These are phyloP conservation scores for Achatina immaculata DNA, from an alignment of 1,140 invertebrate species.

Conservation along the genomic window DNA sequence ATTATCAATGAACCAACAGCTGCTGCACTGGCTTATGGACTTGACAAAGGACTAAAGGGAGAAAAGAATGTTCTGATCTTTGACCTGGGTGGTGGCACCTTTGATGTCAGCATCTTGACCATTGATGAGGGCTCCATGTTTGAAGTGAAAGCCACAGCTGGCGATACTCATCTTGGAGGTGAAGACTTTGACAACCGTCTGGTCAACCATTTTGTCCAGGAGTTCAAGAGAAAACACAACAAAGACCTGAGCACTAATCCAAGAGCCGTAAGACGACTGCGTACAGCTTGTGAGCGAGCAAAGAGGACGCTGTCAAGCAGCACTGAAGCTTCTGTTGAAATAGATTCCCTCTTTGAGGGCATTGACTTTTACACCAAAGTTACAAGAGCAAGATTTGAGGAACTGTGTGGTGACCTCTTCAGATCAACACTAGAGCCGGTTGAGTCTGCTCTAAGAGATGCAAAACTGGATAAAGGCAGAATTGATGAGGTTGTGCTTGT, in stretches of 20 bases:
- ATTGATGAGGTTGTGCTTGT: constrained; percentile 97
- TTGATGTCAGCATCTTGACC: constrained; percentile 62
- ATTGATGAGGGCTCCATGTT: constrained; percentile 77
- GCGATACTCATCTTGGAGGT: constrained; percentile 58
- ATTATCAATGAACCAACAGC: constrained; percentile 74
- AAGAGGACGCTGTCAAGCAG: constrained; percentile 95
- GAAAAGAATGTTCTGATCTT: constrained; percentile 52
- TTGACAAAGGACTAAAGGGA: constrained; percentile 73
- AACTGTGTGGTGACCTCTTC: constrained; percentile 90
- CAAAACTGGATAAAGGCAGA: constrained; percentile 92
- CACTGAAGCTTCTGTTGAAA: constrained; percentile 81
- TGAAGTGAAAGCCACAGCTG: constrained; percentile 84
- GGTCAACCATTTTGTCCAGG: constrained; percentile 94
- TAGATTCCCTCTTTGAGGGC: constrained; percentile 75
- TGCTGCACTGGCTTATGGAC: constrained; percentile 72
- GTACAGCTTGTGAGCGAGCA: constrained; percentile 94
- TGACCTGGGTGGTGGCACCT: constrained; percentile 17
- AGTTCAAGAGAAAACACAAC: constrained; percentile 97
- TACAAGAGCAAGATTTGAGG: constrained; percentile 82
- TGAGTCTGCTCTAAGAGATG: constrained; percentile 92
- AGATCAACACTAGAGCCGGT: constrained; percentile 91
- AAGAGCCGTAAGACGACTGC: constrained; percentile 88
- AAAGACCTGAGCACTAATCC: constrained; percentile 93
- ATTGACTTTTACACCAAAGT: constrained; percentile 97
- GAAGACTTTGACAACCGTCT: constrained; percentile 73